phyloP scores from a whole-genome alignment of 2,888 invertebrate species.

The Sphinx pinastri region DNA sequence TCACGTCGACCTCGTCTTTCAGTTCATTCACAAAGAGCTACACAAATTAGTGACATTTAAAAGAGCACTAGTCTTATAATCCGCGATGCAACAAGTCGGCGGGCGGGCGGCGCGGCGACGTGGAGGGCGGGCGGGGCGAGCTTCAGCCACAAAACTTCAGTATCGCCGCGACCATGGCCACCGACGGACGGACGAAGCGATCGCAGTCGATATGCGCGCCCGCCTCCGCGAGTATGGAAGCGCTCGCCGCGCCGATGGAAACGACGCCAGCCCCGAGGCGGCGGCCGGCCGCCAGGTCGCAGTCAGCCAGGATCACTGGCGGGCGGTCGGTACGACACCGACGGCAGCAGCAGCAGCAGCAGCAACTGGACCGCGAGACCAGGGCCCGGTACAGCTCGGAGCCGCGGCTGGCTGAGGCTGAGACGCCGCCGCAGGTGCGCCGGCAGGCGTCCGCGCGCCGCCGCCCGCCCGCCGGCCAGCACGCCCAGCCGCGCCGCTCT shows the following conservation, averaged over 20 bases:
- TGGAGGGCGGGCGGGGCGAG: slow-evolving; percentile 35
- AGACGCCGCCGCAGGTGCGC: slow-evolving; percentile 87
- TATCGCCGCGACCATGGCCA: slow-evolving; percentile 84
- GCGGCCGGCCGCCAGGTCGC: slow-evolving; percentile 89
- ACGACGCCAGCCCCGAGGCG: slow-evolving; percentile 84
- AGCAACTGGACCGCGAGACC: slow-evolving; percentile 79
- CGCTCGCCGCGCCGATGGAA: slow-evolving; percentile 81
- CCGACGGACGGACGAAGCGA: slow-evolving; percentile 87
- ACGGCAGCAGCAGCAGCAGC: slow-evolving; percentile 75
- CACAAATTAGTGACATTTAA: slow-evolving; percentile 64
- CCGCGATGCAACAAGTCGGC: slow-evolving; percentile 73
- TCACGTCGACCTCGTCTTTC: slow-evolving; percentile 7
- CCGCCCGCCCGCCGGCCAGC: slow-evolving; percentile 76
- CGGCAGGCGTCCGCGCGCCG: slow-evolving; percentile 85
- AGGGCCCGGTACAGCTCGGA: slow-evolving; percentile 87
- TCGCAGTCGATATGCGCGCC: slow-evolving; percentile 90
- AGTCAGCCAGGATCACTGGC: slow-evolving; percentile 89
- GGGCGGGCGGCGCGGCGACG: slow-evolving; percentile 48
- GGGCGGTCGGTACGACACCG: slow-evolving; percentile 83
- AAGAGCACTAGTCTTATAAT: slow-evolving; percentile 63
- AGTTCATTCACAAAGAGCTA: slow-evolving; percentile 44
- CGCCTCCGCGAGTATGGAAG: slow-evolving; percentile 88
- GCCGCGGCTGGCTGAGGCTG: slow-evolving; percentile 86
- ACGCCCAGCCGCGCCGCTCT: slow-evolving; percentile 85
- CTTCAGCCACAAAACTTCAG: slow-evolving; percentile 54